Evolutionary conservation across 2,797 vertebrate species (phyloP).

Genomic region (Staurois parvus): DNA sequence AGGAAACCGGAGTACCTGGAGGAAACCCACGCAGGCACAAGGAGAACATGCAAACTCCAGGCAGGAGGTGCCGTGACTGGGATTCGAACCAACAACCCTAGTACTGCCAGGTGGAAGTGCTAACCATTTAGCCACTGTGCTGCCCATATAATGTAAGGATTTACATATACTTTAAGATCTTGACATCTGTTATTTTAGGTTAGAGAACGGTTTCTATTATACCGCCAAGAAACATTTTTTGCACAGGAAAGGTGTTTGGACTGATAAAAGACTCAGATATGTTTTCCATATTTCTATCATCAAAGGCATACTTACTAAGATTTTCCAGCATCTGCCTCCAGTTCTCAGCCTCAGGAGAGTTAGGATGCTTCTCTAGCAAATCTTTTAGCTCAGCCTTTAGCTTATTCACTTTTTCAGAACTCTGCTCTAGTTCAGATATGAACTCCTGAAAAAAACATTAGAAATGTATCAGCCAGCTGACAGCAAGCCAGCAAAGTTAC

Average conservation of each 20-base stretch:
- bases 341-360: conserved; percentile 88
- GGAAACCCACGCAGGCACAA: no score
- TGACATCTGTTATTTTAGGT: no score
- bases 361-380: conserved; percentile 87
- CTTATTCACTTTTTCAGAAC: conserved; percentile 88
- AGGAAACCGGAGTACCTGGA: no score
- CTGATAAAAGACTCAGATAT: background rate
- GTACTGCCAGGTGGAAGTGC: no score
- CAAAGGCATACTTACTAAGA: conserved; percentile 81
- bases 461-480: background rate
- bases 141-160: no score
- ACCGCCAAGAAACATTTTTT: no score
- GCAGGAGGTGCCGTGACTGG: no score
- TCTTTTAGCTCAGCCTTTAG: conserved; percentile 86
- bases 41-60: no score
- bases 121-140: no score
- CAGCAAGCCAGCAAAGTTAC: background rate
- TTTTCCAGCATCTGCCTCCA: conserved; percentile 93
- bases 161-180: no score
- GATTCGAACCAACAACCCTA: no score
- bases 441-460: conserved; percentile 79
- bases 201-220: no score
- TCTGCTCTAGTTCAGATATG: conserved; percentile 89
- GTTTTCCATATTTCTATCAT: background rate
- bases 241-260: background rate